Evolutionary conservation across 1,140 invertebrate species (phyloP), one percentile per base, ranked within the genome.

Genomic region (Conus betulinus): DNA sequence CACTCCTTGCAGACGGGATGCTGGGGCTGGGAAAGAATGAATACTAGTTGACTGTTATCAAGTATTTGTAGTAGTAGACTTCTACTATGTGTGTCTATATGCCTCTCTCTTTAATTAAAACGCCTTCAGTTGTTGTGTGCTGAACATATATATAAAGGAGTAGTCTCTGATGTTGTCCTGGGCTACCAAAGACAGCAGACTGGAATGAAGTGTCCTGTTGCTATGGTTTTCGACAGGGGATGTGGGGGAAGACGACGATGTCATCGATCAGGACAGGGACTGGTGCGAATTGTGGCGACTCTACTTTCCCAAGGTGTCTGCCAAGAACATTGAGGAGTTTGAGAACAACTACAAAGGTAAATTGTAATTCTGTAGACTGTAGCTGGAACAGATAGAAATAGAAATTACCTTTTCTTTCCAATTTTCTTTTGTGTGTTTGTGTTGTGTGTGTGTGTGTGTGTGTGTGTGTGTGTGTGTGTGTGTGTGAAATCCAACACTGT

Each of bases 281-380:
- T 99, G 98, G 98, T 95, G 96, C 85, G 96, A 97, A 15, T 98
- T 99, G 92, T 99, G 98, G 98, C 95, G 97, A 89, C 94, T 97
- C 39, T 95, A 99, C 20, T 99, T 99, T 93, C 98, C 97, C 93
- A 97, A 97, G 95, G 97, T 99, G 51, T 97, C 97, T 13, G 95
- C 97, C 0, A 96, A 98, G 93, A 97, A 98, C 93, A 98, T 99
- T 81, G 96, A 96, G 87, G 97, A 98, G 88, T 99, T 98, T 96
- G 97, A 98, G 94, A 96, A 97, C n/a, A 96, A 97, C 90, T 99
- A 99, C 94, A 97, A 97, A 95, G 97, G 97, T 95, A 96, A 94
- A 67, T 93, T 83, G 53, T 83, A 5, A 53, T 0, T 60, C 23
- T 63, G 82, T 63, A 13, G 39, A 51, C 15, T 13, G 11, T 23